Evolutionary conservation across 2,797 vertebrate genomes (phyloP).

Genomic region (Vespertilio murinus): DNA sequence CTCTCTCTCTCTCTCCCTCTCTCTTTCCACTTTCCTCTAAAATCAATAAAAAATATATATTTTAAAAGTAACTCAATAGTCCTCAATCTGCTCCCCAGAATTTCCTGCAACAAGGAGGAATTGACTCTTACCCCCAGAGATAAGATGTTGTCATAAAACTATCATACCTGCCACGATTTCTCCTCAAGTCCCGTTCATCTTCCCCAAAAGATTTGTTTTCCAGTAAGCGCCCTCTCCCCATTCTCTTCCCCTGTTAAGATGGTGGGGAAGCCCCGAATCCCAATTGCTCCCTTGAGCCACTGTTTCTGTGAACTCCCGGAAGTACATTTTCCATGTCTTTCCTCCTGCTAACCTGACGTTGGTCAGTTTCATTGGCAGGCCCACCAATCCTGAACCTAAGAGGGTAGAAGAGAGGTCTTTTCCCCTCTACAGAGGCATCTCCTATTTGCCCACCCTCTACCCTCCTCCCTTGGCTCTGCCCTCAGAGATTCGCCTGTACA

Average conservation of each 20-base stretch:
- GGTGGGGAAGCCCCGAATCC: background rate
- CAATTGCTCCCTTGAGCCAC: background rate
- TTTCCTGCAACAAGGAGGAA: background rate
- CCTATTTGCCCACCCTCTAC: background rate
- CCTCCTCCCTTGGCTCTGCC: background rate
- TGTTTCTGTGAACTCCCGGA: background rate
- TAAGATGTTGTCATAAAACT: background rate
- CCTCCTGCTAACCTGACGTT: background rate
- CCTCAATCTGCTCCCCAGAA: background rate
- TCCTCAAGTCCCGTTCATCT: background rate
- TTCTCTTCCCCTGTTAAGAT: background rate
- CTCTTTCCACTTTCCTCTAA: too few species aligned
- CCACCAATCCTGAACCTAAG: background rate
- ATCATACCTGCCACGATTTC: background rate
- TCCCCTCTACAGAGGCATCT: background rate
- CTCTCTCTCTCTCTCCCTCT: too few species aligned
- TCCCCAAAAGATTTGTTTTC: background rate
- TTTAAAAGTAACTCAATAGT: background rate
- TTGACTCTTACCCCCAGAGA: background rate
- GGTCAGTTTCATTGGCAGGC: background rate
- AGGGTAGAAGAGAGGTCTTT: background rate
- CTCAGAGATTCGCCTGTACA: background rate
- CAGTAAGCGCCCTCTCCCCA: background rate
- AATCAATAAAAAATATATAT: too few species aligned
- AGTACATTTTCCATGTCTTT: background rate